Evolutionary conservation across 2,113 vertebrate genomes (phyloP), one percentile per base, ranked within the genome.

Genomic region (Pholis gunnellus): DNA sequence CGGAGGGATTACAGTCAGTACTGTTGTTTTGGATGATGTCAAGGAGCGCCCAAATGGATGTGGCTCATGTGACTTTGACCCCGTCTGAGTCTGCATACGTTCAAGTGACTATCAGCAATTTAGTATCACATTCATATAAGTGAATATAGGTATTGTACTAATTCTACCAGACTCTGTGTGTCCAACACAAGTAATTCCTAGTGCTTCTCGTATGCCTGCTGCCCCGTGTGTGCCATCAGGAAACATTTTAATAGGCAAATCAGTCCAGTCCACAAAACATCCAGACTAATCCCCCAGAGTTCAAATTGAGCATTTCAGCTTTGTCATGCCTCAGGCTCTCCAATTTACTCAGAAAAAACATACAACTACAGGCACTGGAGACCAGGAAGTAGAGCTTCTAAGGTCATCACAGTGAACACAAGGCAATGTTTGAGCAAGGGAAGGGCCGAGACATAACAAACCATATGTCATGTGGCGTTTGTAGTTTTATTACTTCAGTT

Each of bases 241-340:
- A 78, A 80, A 73, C 73, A 48, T 4, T 34, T 27, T 36, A 63
- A 48, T 13, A 61, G 56, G 38, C 74, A 72, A 71, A 72, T 68
- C 40, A 34, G 9, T 38, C 13, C 50, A 15, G 59, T 75, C 64
- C 54, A 22, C 69, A 59, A 52, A 67, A 25, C 52, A 59, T 44
- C 22, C 57, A 34, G 29, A 65, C 31, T 61, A 73, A 79, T 79
- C 63, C 83, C 44, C 34, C 0, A 4, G 38, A 31, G 50, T 42
- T 80, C 29, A 70, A 67, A 69, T 52, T 52, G 34, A 81, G 38
- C 60, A 38, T 48, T 75, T 7, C 22, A 50, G 87, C 70, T 89
- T 82, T 68, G 79, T 84, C 66, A 78, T 54, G 63, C 72, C 29
- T 57, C 50, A 71, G 59, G 25, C 38, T 63, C 27, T 80, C 15